Evolutionary conservation across 2,797 vertebrate genomes (phyloP).

Genomic region (Crenuchus spilurus): DNA sequence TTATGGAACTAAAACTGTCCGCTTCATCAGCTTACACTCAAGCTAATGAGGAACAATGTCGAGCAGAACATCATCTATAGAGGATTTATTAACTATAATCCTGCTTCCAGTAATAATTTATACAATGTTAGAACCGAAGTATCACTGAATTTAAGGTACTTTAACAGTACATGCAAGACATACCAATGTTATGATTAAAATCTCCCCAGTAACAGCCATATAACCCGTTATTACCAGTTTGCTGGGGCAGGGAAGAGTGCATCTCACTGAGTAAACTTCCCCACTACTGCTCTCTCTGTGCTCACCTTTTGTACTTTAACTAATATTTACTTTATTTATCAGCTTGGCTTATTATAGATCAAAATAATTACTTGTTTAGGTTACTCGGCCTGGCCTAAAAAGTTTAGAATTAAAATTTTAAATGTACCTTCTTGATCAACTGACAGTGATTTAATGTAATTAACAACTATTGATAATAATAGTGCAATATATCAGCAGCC

Average conservation of each 20-base stretch:
- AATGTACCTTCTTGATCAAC: no score
- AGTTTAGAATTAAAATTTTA: no score
- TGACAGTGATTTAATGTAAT: no score
- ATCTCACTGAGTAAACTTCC: conserved; percentile 4
- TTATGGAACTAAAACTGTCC: neutral
- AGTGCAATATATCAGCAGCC: neutral
- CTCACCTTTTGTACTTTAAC: neutral
- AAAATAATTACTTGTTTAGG: neutral
- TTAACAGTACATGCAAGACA: no score
- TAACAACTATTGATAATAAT: no score
- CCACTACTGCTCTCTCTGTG: neutral
- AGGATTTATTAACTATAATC: neutral
- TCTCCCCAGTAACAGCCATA: neutral
- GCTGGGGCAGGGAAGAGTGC: neutral
- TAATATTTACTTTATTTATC: neutral
- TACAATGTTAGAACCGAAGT: no score
- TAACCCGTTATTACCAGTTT: neutral
- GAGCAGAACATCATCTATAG: neutral
- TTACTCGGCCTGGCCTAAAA: neutral
- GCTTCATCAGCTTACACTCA: neutral
- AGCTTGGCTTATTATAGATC: neutral
- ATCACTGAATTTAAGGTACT: no score
- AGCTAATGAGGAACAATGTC: neutral
- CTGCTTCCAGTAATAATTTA: no score
- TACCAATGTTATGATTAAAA: neutral